These are phyloP conservation scores for Thripadectes ignobilis DNA, from an alignment of 2,797 vertebrate species.

Conservation along the genomic window DNA sequence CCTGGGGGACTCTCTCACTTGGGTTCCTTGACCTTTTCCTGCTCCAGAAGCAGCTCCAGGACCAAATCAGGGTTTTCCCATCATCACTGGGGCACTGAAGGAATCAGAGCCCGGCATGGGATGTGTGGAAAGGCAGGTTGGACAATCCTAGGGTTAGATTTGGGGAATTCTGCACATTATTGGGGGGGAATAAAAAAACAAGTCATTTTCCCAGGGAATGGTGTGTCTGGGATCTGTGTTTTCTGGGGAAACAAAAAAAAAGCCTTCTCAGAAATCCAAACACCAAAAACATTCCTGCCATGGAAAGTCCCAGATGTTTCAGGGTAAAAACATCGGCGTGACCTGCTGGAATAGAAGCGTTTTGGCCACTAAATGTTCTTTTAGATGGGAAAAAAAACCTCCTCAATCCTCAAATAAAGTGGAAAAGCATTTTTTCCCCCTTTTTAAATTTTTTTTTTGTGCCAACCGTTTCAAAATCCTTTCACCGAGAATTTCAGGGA, in stretches of 20 bases:
- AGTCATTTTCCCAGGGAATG: constrained; percentile 25
- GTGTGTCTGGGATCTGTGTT: not conserved
- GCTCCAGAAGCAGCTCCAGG: not conserved
- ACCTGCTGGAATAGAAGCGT: not conserved
- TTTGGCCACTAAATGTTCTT: rapidly evolving
- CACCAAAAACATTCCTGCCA: rapidly evolving
- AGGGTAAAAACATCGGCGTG: not conserved
- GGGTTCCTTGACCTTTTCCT: not conserved
- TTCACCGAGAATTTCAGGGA: not conserved
- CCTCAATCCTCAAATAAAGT: not conserved
- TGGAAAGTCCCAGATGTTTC: not conserved
- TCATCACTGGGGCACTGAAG: rapidly evolving
- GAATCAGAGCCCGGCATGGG: not conserved
- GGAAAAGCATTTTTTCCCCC: not conserved
- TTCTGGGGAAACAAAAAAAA: not conserved
- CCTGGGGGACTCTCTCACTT: not conserved
- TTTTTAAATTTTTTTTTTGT: not conserved
- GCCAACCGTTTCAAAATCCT: not conserved
- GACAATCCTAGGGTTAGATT: not conserved
- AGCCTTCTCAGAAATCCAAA: not conserved
- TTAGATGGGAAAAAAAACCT: rapidly evolving
- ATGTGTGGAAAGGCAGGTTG: not conserved
- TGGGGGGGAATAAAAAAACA: not conserved
- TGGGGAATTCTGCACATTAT: not conserved
- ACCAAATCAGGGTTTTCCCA: not conserved